phyloP scores from a whole-genome alignment of 2,888 invertebrate genomes.

The Polymixis flavicincta region DNA sequence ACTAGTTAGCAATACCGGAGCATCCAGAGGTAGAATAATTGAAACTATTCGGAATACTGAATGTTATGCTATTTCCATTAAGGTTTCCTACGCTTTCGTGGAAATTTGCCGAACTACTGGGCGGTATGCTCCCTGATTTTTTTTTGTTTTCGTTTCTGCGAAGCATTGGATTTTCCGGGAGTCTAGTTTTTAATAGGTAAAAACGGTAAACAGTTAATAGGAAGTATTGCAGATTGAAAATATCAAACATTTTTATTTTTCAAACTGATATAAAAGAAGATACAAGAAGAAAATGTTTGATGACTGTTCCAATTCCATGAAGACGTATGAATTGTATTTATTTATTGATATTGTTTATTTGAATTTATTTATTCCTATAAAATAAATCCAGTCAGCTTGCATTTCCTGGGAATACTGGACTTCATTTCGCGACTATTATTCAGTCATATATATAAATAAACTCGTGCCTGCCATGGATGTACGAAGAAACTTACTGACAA shows the following conservation, averaged over 20 bases:
- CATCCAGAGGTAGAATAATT: constrained; percentile 48
- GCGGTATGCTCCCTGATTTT: neutral
- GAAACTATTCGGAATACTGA: constrained; percentile 44
- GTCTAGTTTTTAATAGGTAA: neutral
- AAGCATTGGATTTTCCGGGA: neutral
- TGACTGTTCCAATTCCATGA: neutral
- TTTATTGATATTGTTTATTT: neutral
- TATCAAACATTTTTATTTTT: neutral
- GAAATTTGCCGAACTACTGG: constrained; percentile 35
- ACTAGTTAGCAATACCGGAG: constrained; percentile 26
- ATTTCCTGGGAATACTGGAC: neutral
- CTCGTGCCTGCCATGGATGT: too few species aligned
- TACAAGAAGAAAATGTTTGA: neutral
- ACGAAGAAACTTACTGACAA: too few species aligned
- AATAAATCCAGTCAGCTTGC: neutral
- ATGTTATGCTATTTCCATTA: constrained; percentile 60
- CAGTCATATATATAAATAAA: too few species aligned
- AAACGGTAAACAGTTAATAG: neutral
- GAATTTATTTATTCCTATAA: neutral
- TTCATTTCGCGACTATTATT: neutral
- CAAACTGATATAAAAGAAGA: neutral
- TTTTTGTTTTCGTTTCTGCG: constrained; percentile 5
- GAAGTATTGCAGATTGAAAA: neutral
- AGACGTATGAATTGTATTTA: neutral
- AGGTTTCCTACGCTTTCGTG: constrained; percentile 35